Base-by-base conservation (phyloP, 2,113 vertebrate species). In the Rhea pennata region DNA sequence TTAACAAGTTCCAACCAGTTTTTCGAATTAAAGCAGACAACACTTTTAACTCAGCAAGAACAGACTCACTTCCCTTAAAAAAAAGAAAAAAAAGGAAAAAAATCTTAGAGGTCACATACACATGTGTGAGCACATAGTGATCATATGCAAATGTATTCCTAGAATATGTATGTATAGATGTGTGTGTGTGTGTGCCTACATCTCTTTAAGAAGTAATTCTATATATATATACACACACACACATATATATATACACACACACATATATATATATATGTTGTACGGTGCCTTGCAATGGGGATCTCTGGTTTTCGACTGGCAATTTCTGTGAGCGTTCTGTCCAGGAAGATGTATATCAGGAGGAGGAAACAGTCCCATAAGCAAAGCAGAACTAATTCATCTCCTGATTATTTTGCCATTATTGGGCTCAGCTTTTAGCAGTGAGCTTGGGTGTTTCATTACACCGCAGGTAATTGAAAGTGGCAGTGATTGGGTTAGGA, bases 1-100 rank as follows among this genome's bases (percentile, higher is more conserved):
- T 95, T 97, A 95, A 95, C 75, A 59, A 95, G 92, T 93, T 92
- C 95, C 95, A 92, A 91, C 92, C 69, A 92, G 76, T 87, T 92
- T 97, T 95, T 92, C 92, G 78, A 92, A 95, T 97, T 97, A 95
- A 96, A 94, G 75, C 95, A 42, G 53, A 95, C 93, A 93, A 72
- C 50, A 39, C 48, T 58, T 31, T 24, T 22, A 48, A 69, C 81
- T 96, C 76, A 87, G 95, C 94, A 95, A 97, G 95, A 95, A 53
- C 84, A 90, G 73, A 87, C 54, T 84, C 42, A 53, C 46, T 93
- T 86, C 76, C 31, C 66, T 40, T 17, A 76, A 76, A 80, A 48
- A 44, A 10, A 27, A 50, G 26, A 48, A n/a, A 48, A 22, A 5
- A 7, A 21, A n/a, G 21, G 16, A 31, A 15, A 3, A 61, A 24